Percentiles rank a stretch among this genome's conserved stretches.
Evolutionary conservation across 2,797 vertebrate genomes (phyloP).

Genomic region (Tympanoctomys barrerae): DNA sequence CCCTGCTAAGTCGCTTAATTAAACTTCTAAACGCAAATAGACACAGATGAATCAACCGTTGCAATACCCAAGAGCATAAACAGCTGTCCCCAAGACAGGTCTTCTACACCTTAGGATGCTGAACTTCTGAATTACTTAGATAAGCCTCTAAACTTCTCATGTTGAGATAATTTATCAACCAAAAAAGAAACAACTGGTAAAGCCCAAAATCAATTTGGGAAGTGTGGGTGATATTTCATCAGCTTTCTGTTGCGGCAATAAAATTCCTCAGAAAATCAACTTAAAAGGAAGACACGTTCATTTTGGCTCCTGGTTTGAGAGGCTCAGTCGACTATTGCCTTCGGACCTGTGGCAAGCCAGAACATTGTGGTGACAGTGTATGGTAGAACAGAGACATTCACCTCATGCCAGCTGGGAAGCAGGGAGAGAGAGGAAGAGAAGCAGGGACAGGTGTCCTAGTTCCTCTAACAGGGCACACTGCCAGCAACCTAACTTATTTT

Average conservation of each 20-base stretch:
- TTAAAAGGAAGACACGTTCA: not conserved
- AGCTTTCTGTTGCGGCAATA: not conserved
- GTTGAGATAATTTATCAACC: too few species aligned
- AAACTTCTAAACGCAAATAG: too few species aligned
- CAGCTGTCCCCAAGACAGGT: too few species aligned
- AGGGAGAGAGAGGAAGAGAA: not conserved
- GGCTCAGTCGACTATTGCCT: not conserved
- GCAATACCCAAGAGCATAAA: too few species aligned
- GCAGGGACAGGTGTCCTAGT: not conserved
- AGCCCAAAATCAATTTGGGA: not conserved
- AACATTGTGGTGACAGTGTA: not conserved
- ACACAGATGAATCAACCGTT: too few species aligned
- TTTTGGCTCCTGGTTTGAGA: not conserved
- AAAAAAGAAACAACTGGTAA: not conserved
- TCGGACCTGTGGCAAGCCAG: not conserved
- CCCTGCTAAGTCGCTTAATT: too few species aligned
- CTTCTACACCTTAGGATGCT: too few species aligned
- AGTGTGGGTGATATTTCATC: too few species aligned
- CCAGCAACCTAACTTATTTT: not conserved
- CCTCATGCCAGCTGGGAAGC: not conserved
- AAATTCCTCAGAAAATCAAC: not conserved
- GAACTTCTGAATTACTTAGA: too few species aligned
- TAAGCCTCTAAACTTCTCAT: too few species aligned
- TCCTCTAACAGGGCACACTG: not conserved
- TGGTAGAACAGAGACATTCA: not conserved